Percentiles rank a stretch among this genome's conserved stretches.
These are phyloP conservation scores for Silurus meridionalis DNA, from an alignment of 2,113 vertebrate genomes.

Conservation along the genomic window DNA sequence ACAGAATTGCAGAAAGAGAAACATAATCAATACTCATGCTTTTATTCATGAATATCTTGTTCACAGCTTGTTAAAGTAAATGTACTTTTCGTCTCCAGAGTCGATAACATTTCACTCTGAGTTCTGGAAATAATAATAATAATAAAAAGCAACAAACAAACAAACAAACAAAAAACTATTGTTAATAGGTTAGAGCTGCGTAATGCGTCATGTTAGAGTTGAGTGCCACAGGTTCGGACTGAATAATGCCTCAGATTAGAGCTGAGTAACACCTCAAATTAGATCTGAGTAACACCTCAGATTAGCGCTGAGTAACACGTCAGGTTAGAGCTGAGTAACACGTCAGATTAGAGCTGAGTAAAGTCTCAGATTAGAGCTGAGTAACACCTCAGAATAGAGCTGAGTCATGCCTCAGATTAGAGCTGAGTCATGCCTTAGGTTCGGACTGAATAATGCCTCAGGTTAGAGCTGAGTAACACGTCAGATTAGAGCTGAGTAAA, in stretches of 20 bases:
- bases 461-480: too few species aligned
- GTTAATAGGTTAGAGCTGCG: not conserved
- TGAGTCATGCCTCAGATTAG: not conserved
- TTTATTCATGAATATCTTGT: slow-evolving; percentile 42
- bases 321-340: not conserved
- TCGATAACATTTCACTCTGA: slow-evolving; percentile 18
- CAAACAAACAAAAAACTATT: not conserved
- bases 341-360: too few species aligned
- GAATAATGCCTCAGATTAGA: not conserved
- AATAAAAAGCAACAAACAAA: not conserved
- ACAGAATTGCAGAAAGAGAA: slow-evolving; percentile 24
- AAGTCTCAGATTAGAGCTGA: not conserved
- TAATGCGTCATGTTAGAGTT: not conserved
- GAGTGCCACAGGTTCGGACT: not conserved
- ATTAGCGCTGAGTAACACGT: not conserved
- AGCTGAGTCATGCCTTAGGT: not conserved
- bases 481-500: too few species aligned
- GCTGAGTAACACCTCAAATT: not conserved
- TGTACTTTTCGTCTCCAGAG: slow-evolving; percentile 18
- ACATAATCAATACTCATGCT: slow-evolving; percentile 38
- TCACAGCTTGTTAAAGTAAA: slow-evolving; percentile 42
- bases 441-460: too few species aligned
- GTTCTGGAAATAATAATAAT: slow-evolving; percentile 13
- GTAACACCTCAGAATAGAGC: not conserved
- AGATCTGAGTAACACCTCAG: not conserved